Percentiles rank a stretch among this genome's conserved stretches.
These are phyloP conservation scores for Megalonaias nervosa DNA, from an alignment of 1,140 invertebrate species.

Conservation along the genomic window DNA sequence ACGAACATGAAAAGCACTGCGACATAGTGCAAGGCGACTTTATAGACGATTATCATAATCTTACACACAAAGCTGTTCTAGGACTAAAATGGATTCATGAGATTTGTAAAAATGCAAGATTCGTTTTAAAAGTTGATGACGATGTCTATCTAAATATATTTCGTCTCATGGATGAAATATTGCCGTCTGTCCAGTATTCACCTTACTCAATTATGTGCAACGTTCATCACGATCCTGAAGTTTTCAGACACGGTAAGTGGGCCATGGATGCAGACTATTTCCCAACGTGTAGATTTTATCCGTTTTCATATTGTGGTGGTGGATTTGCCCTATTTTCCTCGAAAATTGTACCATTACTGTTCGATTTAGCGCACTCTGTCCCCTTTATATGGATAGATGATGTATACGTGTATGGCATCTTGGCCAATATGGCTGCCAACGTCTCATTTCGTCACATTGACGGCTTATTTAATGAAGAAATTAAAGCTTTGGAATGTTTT, in stretches of 20 bases:
- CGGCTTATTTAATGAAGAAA: too few species aligned
- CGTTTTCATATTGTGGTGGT: constrained; percentile 65
- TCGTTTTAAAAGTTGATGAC: constrained; percentile 90
- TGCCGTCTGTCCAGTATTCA: constrained; percentile 8
- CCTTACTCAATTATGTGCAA: constrained; percentile 31
- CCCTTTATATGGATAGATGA: too few species aligned
- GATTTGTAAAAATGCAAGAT: constrained; percentile 79
- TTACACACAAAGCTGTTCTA: constrained; percentile 66
- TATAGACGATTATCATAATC: constrained; percentile 52
- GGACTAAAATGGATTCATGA: constrained; percentile 83
- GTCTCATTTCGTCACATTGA: too few species aligned
- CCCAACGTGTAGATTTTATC: constrained; percentile 21
- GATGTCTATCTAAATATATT: constrained; percentile 87
- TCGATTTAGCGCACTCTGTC: constrained; percentile 34
- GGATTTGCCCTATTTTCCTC: constrained; percentile 64
- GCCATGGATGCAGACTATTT: constrained; percentile 30
- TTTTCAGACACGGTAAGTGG: constrained; percentile 29
- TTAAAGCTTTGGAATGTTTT: too few species aligned
- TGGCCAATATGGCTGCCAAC: too few species aligned
- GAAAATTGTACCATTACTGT: constrained; percentile 62
- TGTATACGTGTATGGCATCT: too few species aligned
- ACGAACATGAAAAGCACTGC: constrained; percentile 31
- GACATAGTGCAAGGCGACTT: constrained; percentile 61
- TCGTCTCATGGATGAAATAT: constrained; percentile 16
- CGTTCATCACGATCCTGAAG: neutral